Conservation (phyloP, 1,140 invertebrate species). For the Heliconius nattereri region DNA sequence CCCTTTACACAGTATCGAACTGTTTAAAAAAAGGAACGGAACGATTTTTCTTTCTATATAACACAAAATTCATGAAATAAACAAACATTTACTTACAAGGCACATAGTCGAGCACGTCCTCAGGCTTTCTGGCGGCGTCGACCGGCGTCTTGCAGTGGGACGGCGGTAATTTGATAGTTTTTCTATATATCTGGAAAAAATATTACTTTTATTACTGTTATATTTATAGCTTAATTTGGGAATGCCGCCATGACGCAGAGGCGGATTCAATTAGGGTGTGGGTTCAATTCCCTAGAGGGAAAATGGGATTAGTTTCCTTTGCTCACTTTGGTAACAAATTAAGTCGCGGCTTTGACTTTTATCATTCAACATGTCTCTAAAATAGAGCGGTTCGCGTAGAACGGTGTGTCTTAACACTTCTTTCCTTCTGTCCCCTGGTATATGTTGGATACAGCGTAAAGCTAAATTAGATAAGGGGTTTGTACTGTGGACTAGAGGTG, state of each 20-base stretch:
- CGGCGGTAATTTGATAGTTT: constrained; percentile 72
- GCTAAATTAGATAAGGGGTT: too few relatives aligned
- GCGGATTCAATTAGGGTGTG: not conserved
- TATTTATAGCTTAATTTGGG: too few relatives aligned
- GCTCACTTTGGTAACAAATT: not conserved
- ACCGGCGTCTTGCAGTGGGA: constrained; percentile 74
- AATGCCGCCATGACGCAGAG: too few relatives aligned
- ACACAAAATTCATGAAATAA: not conserved
- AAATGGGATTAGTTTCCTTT: not conserved
- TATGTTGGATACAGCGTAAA: too few relatives aligned
- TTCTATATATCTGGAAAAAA: constrained; percentile 68
- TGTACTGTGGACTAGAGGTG: too few relatives aligned
- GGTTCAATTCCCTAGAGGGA: not conserved
- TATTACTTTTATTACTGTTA: not conserved
- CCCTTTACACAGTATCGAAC: too few relatives aligned
- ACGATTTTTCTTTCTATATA: too few relatives aligned
- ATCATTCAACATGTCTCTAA: not conserved
- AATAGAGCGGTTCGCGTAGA: not conserved
- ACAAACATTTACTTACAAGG: constrained; percentile 62
- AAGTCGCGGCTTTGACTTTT: not conserved
- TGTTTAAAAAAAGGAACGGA: too few relatives aligned
- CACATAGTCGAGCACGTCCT: constrained; percentile 78
- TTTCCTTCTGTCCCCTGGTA: too few relatives aligned
- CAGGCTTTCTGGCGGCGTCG: constrained; percentile 75
- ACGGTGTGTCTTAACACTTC: too few relatives aligned